These are phyloP conservation scores for Drosophila burlai DNA, from an alignment of 1,140 invertebrate genomes.

Conservation along the genomic window DNA sequence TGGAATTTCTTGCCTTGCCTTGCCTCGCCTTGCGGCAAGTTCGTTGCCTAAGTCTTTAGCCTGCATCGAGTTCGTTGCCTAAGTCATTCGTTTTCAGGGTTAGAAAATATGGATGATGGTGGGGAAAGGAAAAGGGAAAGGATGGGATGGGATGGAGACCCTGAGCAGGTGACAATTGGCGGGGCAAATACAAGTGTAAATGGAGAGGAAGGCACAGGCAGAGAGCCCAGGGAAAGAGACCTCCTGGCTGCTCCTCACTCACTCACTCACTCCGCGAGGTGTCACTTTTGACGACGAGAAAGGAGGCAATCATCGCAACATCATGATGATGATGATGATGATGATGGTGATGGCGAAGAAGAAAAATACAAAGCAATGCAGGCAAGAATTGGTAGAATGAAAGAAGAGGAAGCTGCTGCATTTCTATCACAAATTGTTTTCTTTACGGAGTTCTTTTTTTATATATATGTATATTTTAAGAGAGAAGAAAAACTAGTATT, in stretches of 20 bases:
- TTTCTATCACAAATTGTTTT: conserved; percentile 22
- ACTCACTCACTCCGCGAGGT: conserved; percentile 22
- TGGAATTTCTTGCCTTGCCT: conserved; percentile 6
- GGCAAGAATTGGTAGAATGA: conserved; percentile 15
- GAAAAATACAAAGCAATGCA: conserved; percentile 11
- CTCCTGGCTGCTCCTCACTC: conserved; percentile 24
- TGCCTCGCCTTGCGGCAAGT: not conserved
- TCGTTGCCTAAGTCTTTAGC: conserved; percentile 25
- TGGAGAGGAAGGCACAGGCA: not conserved
- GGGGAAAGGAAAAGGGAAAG: not conserved
- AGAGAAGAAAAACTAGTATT: not conserved
- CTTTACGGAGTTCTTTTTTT: not conserved
- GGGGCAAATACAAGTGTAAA: conserved; percentile 21
- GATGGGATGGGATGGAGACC: not conserved
- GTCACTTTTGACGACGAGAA: conserved; percentile 42
- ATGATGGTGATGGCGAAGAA: conserved; percentile 11
- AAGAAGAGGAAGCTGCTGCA: conserved; percentile 19
- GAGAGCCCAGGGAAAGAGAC: conserved; percentile 6
- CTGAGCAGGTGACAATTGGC: conserved; percentile 45
- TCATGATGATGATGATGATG: conserved; percentile 5
- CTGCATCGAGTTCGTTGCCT: conserved; percentile 56
- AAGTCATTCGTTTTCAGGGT: conserved; percentile 60
- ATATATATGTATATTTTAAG: not conserved
- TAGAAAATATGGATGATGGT: not conserved
- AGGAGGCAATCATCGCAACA: conserved; percentile 34